Conservation (phyloP, 2,888 invertebrate genomes). For the Megalurothrips usitatus region DNA sequence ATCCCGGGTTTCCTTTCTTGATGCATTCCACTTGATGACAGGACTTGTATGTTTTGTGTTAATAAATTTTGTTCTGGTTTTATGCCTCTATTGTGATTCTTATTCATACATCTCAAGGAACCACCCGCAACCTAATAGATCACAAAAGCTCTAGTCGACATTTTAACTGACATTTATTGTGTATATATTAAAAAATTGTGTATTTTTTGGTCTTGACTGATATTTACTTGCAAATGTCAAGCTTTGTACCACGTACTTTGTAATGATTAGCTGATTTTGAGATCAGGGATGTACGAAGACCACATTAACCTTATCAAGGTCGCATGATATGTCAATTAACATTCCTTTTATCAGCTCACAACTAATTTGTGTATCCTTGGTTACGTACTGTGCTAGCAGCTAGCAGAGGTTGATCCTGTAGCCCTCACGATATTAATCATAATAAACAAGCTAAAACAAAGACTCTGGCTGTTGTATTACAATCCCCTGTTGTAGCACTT, state of each 20-base stretch:
- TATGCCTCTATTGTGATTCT: neutral
- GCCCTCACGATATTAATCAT: constrained; percentile 18
- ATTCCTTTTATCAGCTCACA: neutral
- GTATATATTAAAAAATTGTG: neutral
- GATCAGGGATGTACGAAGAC: constrained; percentile 4
- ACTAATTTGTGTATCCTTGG: constrained; percentile 12
- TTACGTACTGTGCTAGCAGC: constrained; percentile 17
- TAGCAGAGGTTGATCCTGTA: constrained; percentile 10
- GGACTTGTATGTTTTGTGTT: neutral
- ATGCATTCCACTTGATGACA: neutral
- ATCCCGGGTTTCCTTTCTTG: neutral
- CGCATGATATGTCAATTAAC: constrained; percentile 23
- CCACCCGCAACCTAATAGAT: neutral
- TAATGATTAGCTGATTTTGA: neutral
- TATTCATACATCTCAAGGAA: neutral
- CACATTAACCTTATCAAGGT: constrained; percentile 9
- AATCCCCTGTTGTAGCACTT: neutral
- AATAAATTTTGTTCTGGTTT: neutral
- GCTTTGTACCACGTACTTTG: constrained; percentile 4
- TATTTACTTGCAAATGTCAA: constrained; percentile 21
- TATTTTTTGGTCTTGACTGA: constrained; percentile 26
- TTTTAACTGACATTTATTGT: neutral
- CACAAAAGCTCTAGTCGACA: neutral
- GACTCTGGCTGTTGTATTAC: constrained; percentile 5
- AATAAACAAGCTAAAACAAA: constrained; percentile 14